A percentile compares a stretch with the other conserved stretches of the same genome.
phyloP scores from a whole-genome alignment of 2,113 vertebrate species.

The Psophia crepitans region DNA sequence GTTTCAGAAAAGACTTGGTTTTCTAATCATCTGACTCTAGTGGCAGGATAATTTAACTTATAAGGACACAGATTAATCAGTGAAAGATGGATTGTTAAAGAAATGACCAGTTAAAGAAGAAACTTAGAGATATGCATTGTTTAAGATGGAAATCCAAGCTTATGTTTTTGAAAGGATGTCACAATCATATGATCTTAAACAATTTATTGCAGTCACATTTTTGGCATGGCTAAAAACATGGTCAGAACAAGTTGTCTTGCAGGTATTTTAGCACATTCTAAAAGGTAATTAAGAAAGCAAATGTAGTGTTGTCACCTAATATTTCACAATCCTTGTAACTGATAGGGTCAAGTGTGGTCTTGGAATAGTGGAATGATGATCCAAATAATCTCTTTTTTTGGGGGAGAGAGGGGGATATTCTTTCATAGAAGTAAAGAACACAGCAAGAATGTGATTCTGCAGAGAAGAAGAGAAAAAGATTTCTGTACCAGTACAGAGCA shows the following conservation, averaged over 20 bases:
- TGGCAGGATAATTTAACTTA: neutral
- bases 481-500: neutral
- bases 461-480: neutral
- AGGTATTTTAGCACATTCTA: neutral
- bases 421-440: neutral
- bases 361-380: neutral
- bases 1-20: neutral
- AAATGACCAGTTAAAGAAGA: neutral
- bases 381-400: neutral
- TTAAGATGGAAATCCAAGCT: neutral
- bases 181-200: neutral
- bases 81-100: neutral
- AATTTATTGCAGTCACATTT: neutral
- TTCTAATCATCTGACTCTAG: neutral
- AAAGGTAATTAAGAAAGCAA: neutral
- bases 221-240: neutral
- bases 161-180: neutral
- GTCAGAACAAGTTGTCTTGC: neutral
- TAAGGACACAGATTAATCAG: neutral
- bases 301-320: neutral
- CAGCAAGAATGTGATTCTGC: neutral
- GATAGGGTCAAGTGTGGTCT: neutral
- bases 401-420: too few relatives aligned
- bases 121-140: neutral
- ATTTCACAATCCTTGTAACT: neutral